phyloP scores from a whole-genome alignment of 2,113 vertebrate species.

The Terrapene triunguis region DNA sequence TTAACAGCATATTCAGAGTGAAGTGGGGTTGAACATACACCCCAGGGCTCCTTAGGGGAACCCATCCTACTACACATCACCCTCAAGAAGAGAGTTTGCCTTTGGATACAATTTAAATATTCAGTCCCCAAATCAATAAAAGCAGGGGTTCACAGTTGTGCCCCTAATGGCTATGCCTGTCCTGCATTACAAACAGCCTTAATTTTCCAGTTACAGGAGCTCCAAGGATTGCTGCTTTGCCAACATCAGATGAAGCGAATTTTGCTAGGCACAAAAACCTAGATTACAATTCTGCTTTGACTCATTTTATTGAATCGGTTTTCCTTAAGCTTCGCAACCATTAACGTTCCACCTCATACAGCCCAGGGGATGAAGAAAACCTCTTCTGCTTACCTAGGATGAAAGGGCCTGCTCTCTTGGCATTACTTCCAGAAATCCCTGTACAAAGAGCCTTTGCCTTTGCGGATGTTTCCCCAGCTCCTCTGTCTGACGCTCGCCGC shows the following conservation, averaged over 20 bases:
- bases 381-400: constrained; percentile 88
- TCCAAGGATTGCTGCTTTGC: neutral
- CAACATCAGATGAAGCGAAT: fast-evolving
- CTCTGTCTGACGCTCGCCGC: constrained; percentile 94
- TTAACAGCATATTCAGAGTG: neutral
- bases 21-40: neutral
- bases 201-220: neutral
- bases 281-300: neutral
- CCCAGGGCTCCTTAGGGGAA: neutral
- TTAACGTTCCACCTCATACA: neutral
- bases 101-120: neutral
- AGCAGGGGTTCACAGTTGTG: neutral
- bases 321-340: neutral
- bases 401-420: constrained; percentile 97
- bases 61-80: fast-evolving
- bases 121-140: neutral
- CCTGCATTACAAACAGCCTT: fast-evolving
- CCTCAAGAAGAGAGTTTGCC: neutral
- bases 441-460: constrained; percentile 92
- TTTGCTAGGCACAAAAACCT: neutral
- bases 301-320: neutral
- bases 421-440: constrained; percentile 93
- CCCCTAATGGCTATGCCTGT: neutral
- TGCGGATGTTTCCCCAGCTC: constrained; percentile 92
- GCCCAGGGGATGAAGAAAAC: neutral